A percentile compares a stretch with the other conserved stretches of the same genome.
Conservation (phyloP, 2,113 vertebrate genomes). For the Trogon surrucura region DNA sequence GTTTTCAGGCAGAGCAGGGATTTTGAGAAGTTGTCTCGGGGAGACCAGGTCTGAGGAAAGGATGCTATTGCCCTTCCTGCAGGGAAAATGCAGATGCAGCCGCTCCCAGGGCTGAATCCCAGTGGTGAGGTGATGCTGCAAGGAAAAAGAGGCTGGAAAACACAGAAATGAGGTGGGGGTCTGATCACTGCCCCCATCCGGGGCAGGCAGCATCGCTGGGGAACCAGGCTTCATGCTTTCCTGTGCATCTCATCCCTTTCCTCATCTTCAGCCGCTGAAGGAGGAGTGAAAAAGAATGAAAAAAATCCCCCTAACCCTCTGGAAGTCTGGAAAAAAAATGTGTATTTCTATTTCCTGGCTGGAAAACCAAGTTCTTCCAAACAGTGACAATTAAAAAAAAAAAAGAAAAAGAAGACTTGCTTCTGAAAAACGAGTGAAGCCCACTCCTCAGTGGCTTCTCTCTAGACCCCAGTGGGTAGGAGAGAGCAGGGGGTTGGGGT, state of each 20-base stretch:
- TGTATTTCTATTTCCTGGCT: constrained; percentile 30
- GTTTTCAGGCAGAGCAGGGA: neutral
- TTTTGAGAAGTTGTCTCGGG: neutral
- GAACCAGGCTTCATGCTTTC: neutral
- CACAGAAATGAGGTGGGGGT: neutral
- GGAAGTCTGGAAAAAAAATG: neutral
- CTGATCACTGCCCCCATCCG: rapidly evolving
- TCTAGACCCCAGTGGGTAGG: neutral
- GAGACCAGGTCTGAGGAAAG: neutral
- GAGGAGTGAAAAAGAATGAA: neutral
- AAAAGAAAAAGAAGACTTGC: neutral
- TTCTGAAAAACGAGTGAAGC: neutral
- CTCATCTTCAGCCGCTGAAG: neutral
- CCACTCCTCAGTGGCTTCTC: neutral
- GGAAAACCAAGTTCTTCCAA: neutral
- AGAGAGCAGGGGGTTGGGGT: neutral
- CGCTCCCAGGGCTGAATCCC: neutral
- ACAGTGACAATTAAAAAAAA: neutral
- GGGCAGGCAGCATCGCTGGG: neutral
- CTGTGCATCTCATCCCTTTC: neutral
- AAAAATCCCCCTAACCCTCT: neutral
- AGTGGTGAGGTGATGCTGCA: rapidly evolving
- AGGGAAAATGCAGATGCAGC: neutral
- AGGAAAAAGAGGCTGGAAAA: neutral
- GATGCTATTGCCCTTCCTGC: neutral